phyloP scores from a whole-genome alignment of 2,888 invertebrate species.

The Limenitis camilla region DNA sequence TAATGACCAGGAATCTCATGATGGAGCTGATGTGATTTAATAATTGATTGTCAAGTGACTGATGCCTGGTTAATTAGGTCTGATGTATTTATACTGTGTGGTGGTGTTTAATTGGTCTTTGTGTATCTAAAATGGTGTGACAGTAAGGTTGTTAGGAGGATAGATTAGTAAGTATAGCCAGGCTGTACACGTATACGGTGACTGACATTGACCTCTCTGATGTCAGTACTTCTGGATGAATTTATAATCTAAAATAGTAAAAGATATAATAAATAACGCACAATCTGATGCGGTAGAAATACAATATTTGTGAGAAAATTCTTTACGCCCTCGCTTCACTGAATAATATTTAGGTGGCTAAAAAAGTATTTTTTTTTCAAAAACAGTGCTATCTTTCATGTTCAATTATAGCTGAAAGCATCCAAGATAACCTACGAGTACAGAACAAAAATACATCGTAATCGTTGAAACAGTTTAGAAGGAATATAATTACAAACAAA shows the following conservation, averaged over 20 bases:
- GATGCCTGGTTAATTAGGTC: slow-evolving; percentile 19
- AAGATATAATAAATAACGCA: neutral
- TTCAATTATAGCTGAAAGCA: no score
- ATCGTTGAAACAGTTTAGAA: no score
- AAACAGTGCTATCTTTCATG: no score
- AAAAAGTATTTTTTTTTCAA: no score
- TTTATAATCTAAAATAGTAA: neutral
- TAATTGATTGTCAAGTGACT: slow-evolving; percentile 19
- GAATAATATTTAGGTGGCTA: no score
- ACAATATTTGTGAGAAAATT: no score
- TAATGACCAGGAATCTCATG: slow-evolving; percentile 55
- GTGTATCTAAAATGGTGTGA: slow-evolving; percentile 31
- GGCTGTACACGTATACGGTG: slow-evolving; percentile 42
- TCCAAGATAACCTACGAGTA: no score
- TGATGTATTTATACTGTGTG: slow-evolving; percentile 24
- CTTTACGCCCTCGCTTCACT: no score
- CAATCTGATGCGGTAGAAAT: neutral
- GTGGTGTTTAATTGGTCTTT: slow-evolving; percentile 28
- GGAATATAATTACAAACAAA: no score
- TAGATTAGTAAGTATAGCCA: slow-evolving; percentile 30
- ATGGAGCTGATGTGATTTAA: slow-evolving; percentile 20
- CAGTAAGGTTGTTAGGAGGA: slow-evolving; percentile 41
- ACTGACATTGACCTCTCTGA: slow-evolving; percentile 53
- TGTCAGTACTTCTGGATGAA: slow-evolving; percentile 26
- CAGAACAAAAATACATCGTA: no score